Conservation (phyloP, 2,888 invertebrate genomes). For the Cecidostiba fungosa region DNA sequence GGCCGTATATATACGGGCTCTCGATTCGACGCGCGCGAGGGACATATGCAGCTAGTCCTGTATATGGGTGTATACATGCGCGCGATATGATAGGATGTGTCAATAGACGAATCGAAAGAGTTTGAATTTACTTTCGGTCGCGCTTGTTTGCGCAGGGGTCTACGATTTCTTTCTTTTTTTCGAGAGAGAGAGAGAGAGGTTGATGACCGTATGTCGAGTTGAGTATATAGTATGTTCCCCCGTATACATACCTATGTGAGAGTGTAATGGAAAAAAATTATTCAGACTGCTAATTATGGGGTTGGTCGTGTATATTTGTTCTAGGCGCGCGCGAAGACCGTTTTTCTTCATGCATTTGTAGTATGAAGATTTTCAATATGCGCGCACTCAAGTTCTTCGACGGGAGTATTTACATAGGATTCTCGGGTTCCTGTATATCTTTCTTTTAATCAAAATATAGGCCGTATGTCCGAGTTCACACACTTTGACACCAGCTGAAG, state of each 20-base stretch:
- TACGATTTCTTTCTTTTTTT: not conserved
- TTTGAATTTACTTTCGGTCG: not conserved
- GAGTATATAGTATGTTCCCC: no score
- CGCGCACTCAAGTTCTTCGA: not conserved
- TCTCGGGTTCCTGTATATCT: not conserved
- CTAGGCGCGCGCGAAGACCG: not conserved
- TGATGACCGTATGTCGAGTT: slow-evolving; percentile 18
- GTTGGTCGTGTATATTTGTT: not conserved
- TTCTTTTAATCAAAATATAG: not conserved
- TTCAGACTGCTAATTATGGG: slow-evolving; percentile 18
- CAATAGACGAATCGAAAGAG: slow-evolving; percentile 53
- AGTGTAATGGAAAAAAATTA: slow-evolving; percentile 15
- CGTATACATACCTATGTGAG: not conserved
- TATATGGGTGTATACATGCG: not conserved
- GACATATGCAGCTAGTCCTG: not conserved
- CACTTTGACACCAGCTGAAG: not conserved
- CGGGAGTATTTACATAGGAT: not conserved
- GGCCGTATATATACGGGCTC: slow-evolving; percentile 1
- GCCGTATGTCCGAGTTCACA: not conserved
- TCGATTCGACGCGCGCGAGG: slow-evolving; percentile 19
- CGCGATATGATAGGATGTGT: slow-evolving; percentile 49
- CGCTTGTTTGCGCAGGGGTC: slow-evolving; percentile 28
- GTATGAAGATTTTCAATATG: not conserved
- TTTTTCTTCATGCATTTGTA: not conserved
- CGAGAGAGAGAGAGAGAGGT: not conserved